Percentiles rank a stretch among this genome's conserved stretches.
Conservation (phyloP, 37 sponge, comb jelly and placozoan genomes). For the Spongilla lacustris region DNA sequence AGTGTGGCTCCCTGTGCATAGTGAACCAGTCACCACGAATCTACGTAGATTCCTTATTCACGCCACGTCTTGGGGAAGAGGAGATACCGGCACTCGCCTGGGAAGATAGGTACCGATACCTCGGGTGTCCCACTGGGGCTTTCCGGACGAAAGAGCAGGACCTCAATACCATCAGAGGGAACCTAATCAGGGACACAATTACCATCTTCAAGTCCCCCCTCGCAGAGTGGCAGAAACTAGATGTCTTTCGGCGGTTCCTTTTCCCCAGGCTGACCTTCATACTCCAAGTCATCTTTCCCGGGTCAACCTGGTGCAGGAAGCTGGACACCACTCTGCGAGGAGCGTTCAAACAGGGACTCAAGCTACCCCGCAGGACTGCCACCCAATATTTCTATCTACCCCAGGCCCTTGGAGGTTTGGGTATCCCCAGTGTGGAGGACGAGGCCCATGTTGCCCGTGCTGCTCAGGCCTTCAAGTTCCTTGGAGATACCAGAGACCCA, state of each 20-base stretch:
- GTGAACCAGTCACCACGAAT: not conserved
- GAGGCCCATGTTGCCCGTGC: not conserved
- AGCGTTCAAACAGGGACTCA: slow-evolving; percentile 11
- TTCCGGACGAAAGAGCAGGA: not conserved
- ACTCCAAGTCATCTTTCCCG: slow-evolving; percentile 10
- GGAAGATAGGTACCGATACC: slow-evolving; percentile 39
- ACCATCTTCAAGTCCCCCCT: slow-evolving; percentile 16
- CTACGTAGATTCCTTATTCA: slow-evolving; percentile 9
- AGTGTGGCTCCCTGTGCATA: slow-evolving; percentile 40
- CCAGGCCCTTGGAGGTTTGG: slow-evolving; percentile 30
- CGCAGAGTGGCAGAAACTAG: slow-evolving; percentile 62
- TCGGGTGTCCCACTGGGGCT: slow-evolving; percentile 21
- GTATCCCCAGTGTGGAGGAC: slow-evolving; percentile 33
- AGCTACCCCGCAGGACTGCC: slow-evolving; percentile 13
- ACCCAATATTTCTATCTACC: slow-evolving; percentile 28
- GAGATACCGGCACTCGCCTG: slow-evolving; percentile 19
- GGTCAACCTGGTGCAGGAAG: slow-evolving; percentile 14
- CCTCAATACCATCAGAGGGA: not conserved
- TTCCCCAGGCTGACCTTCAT: slow-evolving; percentile 16
- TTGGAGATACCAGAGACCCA: not conserved
- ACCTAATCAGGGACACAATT: not conserved
- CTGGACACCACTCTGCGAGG: slow-evolving; percentile 15
- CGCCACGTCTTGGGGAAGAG: not conserved
- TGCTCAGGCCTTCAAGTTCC: not conserved
- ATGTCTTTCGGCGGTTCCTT: slow-evolving; percentile 46